These are phyloP conservation scores for Latrodectus elegans DNA, from an alignment of 2,888 invertebrate species.

Conservation along the genomic window DNA sequence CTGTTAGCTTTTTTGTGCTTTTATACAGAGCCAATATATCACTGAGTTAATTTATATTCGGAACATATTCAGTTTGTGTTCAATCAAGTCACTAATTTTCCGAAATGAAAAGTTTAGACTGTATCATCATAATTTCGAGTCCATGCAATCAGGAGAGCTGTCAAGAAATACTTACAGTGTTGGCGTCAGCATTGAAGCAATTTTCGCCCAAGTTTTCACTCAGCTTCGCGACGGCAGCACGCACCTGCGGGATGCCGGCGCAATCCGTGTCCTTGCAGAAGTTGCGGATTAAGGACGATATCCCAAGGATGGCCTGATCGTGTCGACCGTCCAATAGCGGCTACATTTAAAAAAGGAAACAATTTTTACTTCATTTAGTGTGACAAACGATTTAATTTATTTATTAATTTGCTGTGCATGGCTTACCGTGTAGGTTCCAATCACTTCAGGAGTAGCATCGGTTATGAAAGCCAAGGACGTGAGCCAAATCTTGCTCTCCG, in stretches of 20 bases:
- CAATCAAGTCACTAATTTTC: no score
- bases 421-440: conserved; percentile 57
- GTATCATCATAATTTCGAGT: no score
- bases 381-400: no score
- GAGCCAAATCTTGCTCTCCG: conserved; percentile 62
- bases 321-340: conserved; percentile 57
- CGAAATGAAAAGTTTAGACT: no score
- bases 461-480: conserved; percentile 67
- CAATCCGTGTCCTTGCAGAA: conserved; percentile 58
- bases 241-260: conserved; percentile 23
- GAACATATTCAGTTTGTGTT: no score
- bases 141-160: no score
- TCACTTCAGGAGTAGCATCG: conserved; percentile 58
- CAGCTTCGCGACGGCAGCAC: conserved; percentile 32
- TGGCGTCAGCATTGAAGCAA: conserved; percentile 52
- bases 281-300: conserved; percentile 70
- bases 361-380: background rate
- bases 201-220: conserved; percentile 55
- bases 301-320: conserved; percentile 68
- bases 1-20: no score
- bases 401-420: background rate
- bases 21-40: no score
- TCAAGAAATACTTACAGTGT: conserved; percentile 14
- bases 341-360: conserved; percentile 13
- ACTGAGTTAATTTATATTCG: no score